phyloP scores from a whole-genome alignment of 2,888 invertebrate species.

The Apocheima hispidaria region DNA sequence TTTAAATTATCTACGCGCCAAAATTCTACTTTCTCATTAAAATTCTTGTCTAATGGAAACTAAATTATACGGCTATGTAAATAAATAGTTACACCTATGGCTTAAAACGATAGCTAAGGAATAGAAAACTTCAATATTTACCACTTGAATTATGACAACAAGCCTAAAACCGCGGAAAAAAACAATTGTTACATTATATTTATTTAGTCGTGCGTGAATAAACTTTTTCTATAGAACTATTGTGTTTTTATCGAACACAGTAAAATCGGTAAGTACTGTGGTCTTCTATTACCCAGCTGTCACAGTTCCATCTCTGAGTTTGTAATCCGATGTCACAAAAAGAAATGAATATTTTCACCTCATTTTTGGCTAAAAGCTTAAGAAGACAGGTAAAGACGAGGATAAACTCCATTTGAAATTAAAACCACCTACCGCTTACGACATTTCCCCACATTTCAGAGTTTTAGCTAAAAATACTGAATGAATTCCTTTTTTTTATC shows the following conservation, averaged over 20 bases:
- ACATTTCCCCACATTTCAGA: not conserved
- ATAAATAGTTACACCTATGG: too few relatives aligned
- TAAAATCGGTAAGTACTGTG: too few relatives aligned
- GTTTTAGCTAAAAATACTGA: not conserved
- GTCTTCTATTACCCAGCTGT: too few relatives aligned
- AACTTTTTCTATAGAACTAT: too few relatives aligned
- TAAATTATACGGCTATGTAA: slow-evolving; percentile 5
- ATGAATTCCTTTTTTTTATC: not conserved
- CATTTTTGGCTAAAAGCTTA: slow-evolving; percentile 18
- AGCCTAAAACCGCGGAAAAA: too few relatives aligned
- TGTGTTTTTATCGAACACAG: too few relatives aligned
- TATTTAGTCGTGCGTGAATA: too few relatives aligned
- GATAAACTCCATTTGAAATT: slow-evolving; percentile 18
- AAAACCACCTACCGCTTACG: not conserved
- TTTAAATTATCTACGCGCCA: slow-evolving; percentile 6
- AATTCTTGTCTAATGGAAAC: slow-evolving; percentile 12
- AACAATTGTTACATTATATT: too few relatives aligned
- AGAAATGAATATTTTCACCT: slow-evolving; percentile 7
- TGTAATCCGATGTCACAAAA: not conserved
- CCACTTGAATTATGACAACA: too few relatives aligned
- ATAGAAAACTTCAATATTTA: too few relatives aligned
- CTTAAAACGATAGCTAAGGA: too few relatives aligned
- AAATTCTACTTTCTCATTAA: slow-evolving; percentile 20
- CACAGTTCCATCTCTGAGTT: too few relatives aligned
- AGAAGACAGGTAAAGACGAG: slow-evolving; percentile 29